Conservation (phyloP, 2,797 vertebrate species). For the Melopsittacus undulatus region DNA sequence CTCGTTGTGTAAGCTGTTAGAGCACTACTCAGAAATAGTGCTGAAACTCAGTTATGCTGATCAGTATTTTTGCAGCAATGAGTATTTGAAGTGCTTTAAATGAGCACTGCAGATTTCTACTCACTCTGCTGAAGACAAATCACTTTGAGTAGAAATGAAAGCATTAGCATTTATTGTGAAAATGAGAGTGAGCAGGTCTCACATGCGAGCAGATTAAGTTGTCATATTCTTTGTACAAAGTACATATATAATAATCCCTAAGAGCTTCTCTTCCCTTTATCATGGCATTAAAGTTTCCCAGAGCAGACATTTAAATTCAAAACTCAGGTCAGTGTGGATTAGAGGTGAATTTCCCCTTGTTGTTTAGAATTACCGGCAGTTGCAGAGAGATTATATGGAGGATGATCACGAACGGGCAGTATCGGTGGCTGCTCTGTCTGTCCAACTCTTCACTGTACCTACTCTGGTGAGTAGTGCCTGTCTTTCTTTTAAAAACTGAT, state of each 20-base stretch:
- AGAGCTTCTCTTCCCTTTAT: conserved; percentile 16
- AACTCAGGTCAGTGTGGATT: conserved; percentile 81
- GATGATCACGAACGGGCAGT: conserved; percentile 97
- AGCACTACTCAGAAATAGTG: neutral
- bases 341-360: conserved; percentile 91
- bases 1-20: neutral
- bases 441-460: conserved; percentile 97
- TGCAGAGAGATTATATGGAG: conserved; percentile 99
- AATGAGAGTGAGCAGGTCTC: neutral
- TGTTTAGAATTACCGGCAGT: conserved; percentile 97
- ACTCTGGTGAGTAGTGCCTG: conserved; percentile 92
- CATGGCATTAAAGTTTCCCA: conserved; percentile 52
- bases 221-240: neutral
- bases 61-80: conserved; percentile 19
- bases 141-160: neutral
- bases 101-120: neutral
- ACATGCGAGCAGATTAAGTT: neutral
- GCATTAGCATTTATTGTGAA: neutral
- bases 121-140: neutral
- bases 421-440: conserved; percentile 97
- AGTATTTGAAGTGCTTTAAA: neutral
- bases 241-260: neutral
- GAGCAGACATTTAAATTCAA: conserved; percentile 68
- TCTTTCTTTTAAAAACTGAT: conserved; percentile 80
- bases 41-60: conserved; percentile 26